Percentiles rank a stretch among this genome's conserved stretches.
phyloP scores from a whole-genome alignment of 2,113 vertebrate genomes.

The Proteles cristata region DNA sequence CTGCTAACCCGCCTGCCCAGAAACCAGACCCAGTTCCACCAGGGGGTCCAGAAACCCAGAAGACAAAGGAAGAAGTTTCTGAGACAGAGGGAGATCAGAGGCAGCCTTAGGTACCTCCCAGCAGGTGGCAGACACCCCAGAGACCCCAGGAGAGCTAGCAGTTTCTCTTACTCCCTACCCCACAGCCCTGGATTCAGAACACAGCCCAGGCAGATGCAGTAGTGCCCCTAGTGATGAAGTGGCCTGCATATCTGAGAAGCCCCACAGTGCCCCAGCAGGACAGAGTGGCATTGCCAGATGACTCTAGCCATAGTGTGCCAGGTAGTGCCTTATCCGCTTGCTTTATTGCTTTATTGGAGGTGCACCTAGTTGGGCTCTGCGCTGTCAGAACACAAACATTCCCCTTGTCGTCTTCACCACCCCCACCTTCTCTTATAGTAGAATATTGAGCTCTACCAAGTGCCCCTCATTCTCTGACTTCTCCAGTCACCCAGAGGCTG shows the following conservation, averaged over 20 bases:
- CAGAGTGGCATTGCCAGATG: not conserved
- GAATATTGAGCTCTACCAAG: not conserved
- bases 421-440: accelerated
- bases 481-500: not conserved
- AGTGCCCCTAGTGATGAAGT: not conserved
- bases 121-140: too few species aligned
- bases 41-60: not conserved
- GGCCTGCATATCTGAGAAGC: not conserved
- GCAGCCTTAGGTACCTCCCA: not conserved
- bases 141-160: not conserved
- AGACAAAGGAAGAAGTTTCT: not conserved
- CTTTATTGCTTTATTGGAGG: not conserved
- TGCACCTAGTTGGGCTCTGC: not conserved
- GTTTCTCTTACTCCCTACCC: not conserved
- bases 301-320: not conserved
- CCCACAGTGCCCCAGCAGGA: not conserved
- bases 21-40: not conserved
- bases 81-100: not conserved
- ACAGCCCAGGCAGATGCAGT: not conserved
- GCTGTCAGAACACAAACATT: not conserved
- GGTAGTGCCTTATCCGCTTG: not conserved
- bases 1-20: not conserved
- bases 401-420: accelerated
- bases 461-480: not conserved
- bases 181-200: not conserved